These are phyloP conservation scores for Pararge aegeria DNA, from an alignment of 1,140 invertebrate genomes.

Conservation along the genomic window DNA sequence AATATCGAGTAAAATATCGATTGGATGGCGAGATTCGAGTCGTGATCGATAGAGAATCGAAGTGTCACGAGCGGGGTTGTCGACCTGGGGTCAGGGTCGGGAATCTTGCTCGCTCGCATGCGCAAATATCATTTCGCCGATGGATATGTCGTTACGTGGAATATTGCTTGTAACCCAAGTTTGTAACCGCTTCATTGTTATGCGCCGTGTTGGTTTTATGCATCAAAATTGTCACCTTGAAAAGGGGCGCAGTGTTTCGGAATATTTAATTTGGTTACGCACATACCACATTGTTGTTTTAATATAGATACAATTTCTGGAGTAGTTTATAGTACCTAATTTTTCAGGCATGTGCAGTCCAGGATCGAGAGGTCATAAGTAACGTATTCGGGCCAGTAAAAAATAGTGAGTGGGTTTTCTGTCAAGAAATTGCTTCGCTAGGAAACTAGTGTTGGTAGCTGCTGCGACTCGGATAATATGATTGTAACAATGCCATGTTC, in stretches of 20 bases:
- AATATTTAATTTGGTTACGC: conserved; percentile 4
- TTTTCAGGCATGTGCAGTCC: no score
- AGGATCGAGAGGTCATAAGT: no score
- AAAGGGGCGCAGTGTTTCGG: neutral
- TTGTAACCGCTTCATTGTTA: conserved; percentile 66
- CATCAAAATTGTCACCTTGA: conserved; percentile 2
- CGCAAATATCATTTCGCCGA: conserved; percentile 65
- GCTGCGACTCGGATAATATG: no score
- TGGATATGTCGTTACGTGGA: conserved; percentile 70
- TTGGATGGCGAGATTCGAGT: conserved; percentile 65
- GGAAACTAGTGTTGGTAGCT: no score
- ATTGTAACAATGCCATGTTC: no score
- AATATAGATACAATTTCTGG: neutral
- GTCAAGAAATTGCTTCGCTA: no score
- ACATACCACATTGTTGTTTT: neutral
- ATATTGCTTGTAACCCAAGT: conserved; percentile 56
- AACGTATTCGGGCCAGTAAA: no score
- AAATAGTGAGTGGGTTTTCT: no score
- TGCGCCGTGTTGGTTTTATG: conserved; percentile 8
- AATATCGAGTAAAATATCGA: conserved; percentile 69
- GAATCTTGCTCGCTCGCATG: conserved; percentile 59
- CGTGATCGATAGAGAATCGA: conserved; percentile 77
- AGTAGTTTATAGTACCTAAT: no score
- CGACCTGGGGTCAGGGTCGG: conserved; percentile 71
- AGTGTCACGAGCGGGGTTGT: conserved; percentile 74